Base-by-base conservation (phyloP, 1,140 invertebrate genomes). In the Diachasma alloeum region DNA sequence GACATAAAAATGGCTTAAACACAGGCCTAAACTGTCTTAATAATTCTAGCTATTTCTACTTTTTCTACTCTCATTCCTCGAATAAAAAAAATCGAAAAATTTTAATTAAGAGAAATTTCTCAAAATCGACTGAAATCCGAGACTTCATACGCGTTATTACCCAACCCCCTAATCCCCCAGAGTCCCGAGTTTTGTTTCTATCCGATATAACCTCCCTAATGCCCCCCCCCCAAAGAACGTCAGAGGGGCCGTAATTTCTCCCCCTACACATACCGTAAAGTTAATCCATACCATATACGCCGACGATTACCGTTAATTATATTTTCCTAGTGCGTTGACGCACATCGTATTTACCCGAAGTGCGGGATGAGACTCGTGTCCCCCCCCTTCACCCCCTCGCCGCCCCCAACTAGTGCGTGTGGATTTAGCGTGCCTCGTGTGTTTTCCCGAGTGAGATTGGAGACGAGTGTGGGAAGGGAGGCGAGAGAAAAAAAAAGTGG, bases 221-320 rank as follows among this genome's bases (percentile, higher is more conserved):
- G n/a, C 48, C 48, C 9, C 48, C 48, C 9, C 31, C 31, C 31
- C 31, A 15, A 15, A 53, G 48, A 53, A 53, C n/a, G 48, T 53
- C 48, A 53, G 48, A 53, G 48, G 48, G 48, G 48, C 9, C 48
- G 48, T 72, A 31, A 44, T 72, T 48, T 42, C 53, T 10, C 59
- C 24, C 24, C 59, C 59, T 15, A 26, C 59, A n/a, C 48, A n/a
- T 53, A 26, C 59, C 59, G 59, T 63, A 63, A 81, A 89, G 87
- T 88, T 89, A 89, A 89, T 89, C 88, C 87, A 82, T 83, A 84
- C 84, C 86, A 88, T 88, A 89, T 89, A 89, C 85, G 87, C 86
- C 83, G 84, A 85, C 87, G 87, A 89, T 89, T 89, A 89, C 84
- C 86, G 87, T 89, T 89, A 89, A 89, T 89, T 89, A 89, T 89